phyloP scores from a whole-genome alignment of 1,140 invertebrate species.

The Latrodectus geometricus region DNA sequence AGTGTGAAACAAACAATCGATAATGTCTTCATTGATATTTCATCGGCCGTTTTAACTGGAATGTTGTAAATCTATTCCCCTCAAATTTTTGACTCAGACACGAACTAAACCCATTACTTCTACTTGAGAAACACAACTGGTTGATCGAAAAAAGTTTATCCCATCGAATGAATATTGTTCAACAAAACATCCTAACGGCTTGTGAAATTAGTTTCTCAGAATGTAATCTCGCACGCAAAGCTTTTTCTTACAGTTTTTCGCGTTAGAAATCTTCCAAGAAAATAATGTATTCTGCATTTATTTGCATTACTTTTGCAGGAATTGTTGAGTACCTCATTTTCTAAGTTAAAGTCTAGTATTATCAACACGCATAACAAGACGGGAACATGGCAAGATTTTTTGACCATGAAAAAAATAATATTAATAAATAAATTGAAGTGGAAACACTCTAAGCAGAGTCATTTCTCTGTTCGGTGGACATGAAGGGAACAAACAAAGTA shows the following conservation, averaged over 20 bases:
- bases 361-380: constrained; percentile 14
- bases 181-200: background rate
- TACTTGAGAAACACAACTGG: no score
- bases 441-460: background rate
- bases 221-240: constrained; percentile 9
- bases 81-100: no score
- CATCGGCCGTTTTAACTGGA: no score
- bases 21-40: no score
- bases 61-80: no score
- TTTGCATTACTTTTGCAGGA: background rate
- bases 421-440: background rate
- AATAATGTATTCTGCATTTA: constrained; percentile 7
- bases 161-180: no score
- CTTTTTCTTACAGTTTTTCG: constrained; percentile 12
- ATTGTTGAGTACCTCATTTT: background rate
- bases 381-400: background rate
- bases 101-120: no score
- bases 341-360: background rate
- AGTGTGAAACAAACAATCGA: no score
- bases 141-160: no score
- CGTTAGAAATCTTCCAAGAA: constrained; percentile 4
- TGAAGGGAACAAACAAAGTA: constrained; percentile 34
- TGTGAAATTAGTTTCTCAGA: constrained; percentile 14
- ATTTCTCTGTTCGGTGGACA: no score
- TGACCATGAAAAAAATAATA: background rate